phyloP scores from a whole-genome alignment of 2,113 vertebrate species.

The Papio anubis region DNA sequence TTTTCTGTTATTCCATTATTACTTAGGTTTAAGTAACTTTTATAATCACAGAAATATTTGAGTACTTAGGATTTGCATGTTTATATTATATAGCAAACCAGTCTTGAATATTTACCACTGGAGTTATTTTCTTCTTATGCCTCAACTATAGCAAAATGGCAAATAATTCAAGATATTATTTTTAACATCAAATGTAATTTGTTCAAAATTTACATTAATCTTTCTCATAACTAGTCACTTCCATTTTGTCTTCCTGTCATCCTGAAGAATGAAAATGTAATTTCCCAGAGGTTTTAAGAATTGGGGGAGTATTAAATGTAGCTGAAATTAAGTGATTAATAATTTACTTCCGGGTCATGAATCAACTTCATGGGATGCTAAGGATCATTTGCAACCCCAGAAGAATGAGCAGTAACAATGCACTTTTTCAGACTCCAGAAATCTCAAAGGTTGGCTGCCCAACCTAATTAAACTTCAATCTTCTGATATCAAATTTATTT shows the following conservation, averaged over 20 bases:
- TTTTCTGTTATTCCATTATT: neutral
- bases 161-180: conserved; percentile 81
- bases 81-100: neutral
- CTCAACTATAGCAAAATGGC: conserved; percentile 65
- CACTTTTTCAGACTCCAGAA: conserved; percentile 72
- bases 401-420: conserved; percentile 80
- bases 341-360: conserved; percentile 94
- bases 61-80: neutral
- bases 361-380: conserved; percentile 87
- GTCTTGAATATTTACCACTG: neutral
- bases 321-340: conserved; percentile 97
- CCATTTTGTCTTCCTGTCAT: conserved; percentile 85
- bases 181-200: conserved; percentile 80
- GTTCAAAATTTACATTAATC: conserved; percentile 83
- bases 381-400: conserved; percentile 80
- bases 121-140: conserved; percentile 43
- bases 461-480: conserved; percentile 85
- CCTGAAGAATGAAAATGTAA: conserved; percentile 86
- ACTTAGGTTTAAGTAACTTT: conserved; percentile 1
- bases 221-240: conserved; percentile 84
- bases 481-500: conserved; percentile 81
- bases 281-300: conserved; percentile 89
- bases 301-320: conserved; percentile 87
- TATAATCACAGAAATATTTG: neutral
- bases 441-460: conserved; percentile 76